phyloP scores from a whole-genome alignment of 2,888 invertebrate species.

The Chydorus sphaericus region DNA sequence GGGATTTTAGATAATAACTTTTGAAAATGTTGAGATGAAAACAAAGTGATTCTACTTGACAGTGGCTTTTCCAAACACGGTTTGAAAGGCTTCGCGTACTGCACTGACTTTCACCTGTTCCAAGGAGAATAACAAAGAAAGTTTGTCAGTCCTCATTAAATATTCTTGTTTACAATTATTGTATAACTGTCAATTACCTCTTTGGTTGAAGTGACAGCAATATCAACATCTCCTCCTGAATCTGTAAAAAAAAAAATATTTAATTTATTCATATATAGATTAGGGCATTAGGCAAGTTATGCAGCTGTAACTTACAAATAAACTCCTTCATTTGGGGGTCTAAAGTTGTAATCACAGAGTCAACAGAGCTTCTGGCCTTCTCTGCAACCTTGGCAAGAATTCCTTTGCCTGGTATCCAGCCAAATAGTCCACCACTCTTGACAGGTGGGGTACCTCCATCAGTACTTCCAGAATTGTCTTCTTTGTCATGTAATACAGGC shows the following conservation, averaged over 20 bases:
- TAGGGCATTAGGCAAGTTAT: too few species aligned
- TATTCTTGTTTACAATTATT: too few species aligned
- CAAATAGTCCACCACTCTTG: conserved; percentile 34
- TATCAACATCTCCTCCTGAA: conserved; percentile 59
- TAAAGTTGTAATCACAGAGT: conserved; percentile 70
- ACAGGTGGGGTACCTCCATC: neutral
- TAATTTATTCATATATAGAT: too few species aligned
- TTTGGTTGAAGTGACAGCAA: conserved; percentile 60
- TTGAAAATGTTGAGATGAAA: neutral
- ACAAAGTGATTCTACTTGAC: conserved; percentile 40
- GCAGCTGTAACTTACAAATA: conserved; percentile 42
- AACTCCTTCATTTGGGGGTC: conserved; percentile 83
- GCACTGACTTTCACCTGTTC: conserved; percentile 58
- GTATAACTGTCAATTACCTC: too few species aligned
- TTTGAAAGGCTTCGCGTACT: conserved; percentile 62
- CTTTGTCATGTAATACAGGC: too few species aligned
- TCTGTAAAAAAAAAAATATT: conserved; percentile 41
- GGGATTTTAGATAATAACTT: neutral
- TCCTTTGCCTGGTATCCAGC: conserved; percentile 44
- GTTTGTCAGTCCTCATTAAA: too few species aligned
- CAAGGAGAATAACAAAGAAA: too few species aligned
- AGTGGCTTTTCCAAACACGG: conserved; percentile 62
- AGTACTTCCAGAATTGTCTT: too few species aligned
- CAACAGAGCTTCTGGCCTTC: conserved; percentile 62
- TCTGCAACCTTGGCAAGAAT: conserved; percentile 52